Conservation (phyloP, 2,797 vertebrate species). For the Enteromius unitaeniatus region DNA sequence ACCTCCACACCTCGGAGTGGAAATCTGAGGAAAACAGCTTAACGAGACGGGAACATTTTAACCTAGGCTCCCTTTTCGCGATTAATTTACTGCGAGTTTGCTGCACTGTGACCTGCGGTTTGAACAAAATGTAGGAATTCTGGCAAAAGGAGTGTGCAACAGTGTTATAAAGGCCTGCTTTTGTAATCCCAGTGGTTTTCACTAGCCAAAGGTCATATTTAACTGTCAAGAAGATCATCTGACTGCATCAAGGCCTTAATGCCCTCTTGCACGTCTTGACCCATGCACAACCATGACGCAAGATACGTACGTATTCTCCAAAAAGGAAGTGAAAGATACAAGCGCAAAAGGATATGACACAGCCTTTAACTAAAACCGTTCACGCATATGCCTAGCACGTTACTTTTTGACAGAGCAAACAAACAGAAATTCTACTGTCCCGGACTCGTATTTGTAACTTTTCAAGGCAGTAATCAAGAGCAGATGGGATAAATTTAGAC, state of each 20-base stretch:
- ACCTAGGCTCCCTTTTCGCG: conserved; percentile 18
- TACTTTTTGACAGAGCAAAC: background rate
- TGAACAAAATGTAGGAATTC: conserved; percentile 61
- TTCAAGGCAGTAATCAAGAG: background rate
- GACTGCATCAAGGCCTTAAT: conserved; percentile 79
- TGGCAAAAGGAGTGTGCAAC: conserved; percentile 69
- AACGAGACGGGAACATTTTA: conserved; percentile 40
- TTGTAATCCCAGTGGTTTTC: conserved; percentile 68
- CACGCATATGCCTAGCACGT: background rate
- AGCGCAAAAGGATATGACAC: background rate
- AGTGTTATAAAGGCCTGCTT: conserved; percentile 72
- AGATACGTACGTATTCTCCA: background rate
- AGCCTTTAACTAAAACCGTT: background rate
- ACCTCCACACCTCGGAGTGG: conserved; percentile 51
- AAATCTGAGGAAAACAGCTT: conserved; percentile 52
- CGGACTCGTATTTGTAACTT: background rate
- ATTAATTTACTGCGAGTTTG: conserved; percentile 49
- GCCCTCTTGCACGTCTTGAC: conserved; percentile 48
- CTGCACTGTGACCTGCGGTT: conserved; percentile 48
- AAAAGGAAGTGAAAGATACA: conserved; percentile 36
- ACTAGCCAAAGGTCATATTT: conserved; percentile 80
- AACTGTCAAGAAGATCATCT: conserved; percentile 80
- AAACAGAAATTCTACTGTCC: background rate
- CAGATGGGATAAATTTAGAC: conserved; percentile 70
- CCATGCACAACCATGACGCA: conserved; percentile 2